These are phyloP conservation scores for Leptobrachium ailaonicum DNA, from an alignment of 2,113 vertebrate genomes.

Conservation along the genomic window DNA sequence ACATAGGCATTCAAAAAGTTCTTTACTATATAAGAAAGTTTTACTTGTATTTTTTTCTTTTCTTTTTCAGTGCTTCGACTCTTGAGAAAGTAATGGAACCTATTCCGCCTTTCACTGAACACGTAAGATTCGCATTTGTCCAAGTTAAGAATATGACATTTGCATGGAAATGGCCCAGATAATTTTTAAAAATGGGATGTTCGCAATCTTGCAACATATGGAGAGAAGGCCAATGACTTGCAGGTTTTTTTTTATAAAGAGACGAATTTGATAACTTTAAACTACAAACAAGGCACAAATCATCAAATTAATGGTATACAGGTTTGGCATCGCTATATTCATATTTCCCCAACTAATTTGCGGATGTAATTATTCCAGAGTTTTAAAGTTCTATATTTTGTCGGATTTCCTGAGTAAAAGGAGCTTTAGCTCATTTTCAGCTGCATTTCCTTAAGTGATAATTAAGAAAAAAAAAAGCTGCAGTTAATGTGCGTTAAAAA, in stretches of 20 bases:
- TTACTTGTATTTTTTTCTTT: background rate
- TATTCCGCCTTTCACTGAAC: background rate
- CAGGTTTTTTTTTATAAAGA: slow-evolving; percentile 6
- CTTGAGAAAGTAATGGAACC: slow-evolving; percentile 5
- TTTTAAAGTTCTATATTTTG: slow-evolving; percentile 57
- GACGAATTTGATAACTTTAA: slow-evolving; percentile 36
- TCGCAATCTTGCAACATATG: slow-evolving; percentile 39
- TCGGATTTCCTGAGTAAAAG: slow-evolving; percentile 38
- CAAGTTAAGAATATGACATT: slow-evolving; percentile 39
- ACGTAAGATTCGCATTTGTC: slow-evolving; percentile 32
- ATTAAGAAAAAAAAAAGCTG: slow-evolving; percentile 54
- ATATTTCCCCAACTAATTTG: slow-evolving; percentile 55
- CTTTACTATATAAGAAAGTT: background rate
- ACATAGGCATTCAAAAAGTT: background rate
- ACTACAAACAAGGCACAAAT: slow-evolving; percentile 44
- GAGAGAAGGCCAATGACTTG: slow-evolving; percentile 32
- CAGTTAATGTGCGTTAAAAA: slow-evolving; percentile 51
- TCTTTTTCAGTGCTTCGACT: background rate
- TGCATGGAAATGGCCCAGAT: slow-evolving; percentile 44
- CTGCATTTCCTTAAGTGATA: slow-evolving; percentile 58
- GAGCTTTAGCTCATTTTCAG: slow-evolving; percentile 61
- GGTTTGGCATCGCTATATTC: slow-evolving; percentile 46
- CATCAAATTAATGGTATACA: slow-evolving; percentile 39
- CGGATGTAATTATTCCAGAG: slow-evolving; percentile 60
- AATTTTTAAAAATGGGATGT: slow-evolving; percentile 33